These are phyloP conservation scores for Bombus superbus DNA, from an alignment of 1,140 invertebrate species.

Conservation along the genomic window DNA sequence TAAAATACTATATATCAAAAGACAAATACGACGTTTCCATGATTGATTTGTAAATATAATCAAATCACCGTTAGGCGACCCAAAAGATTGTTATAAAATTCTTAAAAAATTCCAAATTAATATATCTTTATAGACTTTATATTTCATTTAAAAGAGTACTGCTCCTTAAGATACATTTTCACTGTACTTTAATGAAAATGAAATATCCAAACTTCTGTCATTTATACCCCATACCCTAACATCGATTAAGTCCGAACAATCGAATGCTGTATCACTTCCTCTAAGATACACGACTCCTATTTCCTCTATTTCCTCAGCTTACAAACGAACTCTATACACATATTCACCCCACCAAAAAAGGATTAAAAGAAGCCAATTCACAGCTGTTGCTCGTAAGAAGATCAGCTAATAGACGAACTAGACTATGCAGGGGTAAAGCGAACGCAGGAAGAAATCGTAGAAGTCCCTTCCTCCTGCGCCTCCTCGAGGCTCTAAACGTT, in stretches of 20 bases:
- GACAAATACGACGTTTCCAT: neutral
- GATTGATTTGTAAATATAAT: neutral
- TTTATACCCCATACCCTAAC: neutral
- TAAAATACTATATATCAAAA: neutral
- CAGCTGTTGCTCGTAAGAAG: neutral
- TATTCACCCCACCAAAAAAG: neutral
- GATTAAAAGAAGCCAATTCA: neutral
- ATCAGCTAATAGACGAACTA: neutral
- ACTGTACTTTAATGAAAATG: neutral
- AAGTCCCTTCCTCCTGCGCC: neutral
- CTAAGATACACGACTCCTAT: neutral
- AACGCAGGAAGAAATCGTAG: constrained; percentile 15
- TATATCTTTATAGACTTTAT: too few species aligned
- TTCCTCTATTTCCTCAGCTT: neutral
- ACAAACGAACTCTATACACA: neutral
- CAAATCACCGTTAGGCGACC: neutral
- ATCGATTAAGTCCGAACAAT: neutral
- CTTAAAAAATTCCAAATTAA: too few species aligned
- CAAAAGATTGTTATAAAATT: neutral
- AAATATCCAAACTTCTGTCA: neutral
- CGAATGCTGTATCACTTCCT: neutral
- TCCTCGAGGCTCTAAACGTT: neutral
- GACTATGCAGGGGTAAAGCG: neutral
- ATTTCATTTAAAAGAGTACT: too few species aligned
- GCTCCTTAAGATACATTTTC: neutral